Percentiles rank a stretch among this genome's conserved stretches.
These are phyloP conservation scores for Gambusia yucatana DNA, from an alignment of 2,797 vertebrate species.

Conservation along the genomic window DNA sequence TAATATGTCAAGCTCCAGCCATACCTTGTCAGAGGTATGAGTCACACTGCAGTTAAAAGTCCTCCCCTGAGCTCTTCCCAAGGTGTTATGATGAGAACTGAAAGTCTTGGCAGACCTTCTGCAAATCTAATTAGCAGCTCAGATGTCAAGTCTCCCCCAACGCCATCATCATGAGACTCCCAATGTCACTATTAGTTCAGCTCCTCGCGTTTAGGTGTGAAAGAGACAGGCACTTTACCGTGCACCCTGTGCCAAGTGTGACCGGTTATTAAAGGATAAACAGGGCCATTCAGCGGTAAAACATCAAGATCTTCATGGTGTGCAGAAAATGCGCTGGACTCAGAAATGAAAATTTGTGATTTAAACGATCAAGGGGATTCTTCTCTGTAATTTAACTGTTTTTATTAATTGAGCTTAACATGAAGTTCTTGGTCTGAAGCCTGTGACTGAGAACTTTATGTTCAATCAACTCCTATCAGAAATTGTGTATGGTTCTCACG, in stretches of 20 bases:
- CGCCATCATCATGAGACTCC: conserved; percentile 30
- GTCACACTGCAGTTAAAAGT: conserved; percentile 23
- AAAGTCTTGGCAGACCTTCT: conserved; percentile 22
- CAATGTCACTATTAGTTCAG: background rate
- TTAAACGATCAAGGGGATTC: background rate
- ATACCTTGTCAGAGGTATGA: conserved; percentile 27
- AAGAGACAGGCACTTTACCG: conserved; percentile 4
- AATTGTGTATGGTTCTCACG: background rate
- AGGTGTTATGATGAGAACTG: conserved; percentile 26
- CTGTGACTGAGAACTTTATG: background rate
- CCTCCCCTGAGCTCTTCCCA: conserved; percentile 1
- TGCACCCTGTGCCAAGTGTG: conserved; percentile 5
- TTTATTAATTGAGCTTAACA: background rate
- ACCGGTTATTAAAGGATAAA: conserved; percentile 51
- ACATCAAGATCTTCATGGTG: background rate
- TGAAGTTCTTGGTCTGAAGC: background rate
- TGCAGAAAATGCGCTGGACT: background rate
- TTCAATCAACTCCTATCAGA: background rate
- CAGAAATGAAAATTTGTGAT: background rate
- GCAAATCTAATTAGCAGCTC: conserved; percentile 46
- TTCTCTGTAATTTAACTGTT: background rate
- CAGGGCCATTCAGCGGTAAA: conserved; percentile 20
- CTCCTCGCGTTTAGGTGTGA: background rate
- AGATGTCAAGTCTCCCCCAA: conserved; percentile 31
- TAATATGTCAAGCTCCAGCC: conserved; percentile 1